These are phyloP conservation scores for Pristionchus fissidentatus DNA, from an alignment of 2,888 invertebrate genomes.

Conservation along the genomic window DNA sequence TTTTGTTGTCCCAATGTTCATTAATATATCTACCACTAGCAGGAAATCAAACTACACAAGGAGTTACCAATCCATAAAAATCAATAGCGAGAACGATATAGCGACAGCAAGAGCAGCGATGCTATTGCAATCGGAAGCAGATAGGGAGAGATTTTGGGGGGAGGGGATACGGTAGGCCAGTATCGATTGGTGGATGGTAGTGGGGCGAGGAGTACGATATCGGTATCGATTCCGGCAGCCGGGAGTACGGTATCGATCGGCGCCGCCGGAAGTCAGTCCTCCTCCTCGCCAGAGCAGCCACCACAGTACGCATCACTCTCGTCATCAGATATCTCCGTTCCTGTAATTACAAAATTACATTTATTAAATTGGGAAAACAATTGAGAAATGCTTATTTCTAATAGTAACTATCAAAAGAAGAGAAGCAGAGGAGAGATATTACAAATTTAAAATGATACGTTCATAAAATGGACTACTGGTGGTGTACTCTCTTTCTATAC, in stretches of 20 bases:
- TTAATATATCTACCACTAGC: slow-evolving; percentile 1
- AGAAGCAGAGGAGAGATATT: no score
- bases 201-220: not conserved
- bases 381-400: no score
- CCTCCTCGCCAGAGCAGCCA: not conserved
- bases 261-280: slow-evolving; percentile 9
- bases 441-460: no score
- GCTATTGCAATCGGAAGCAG: not conserved
- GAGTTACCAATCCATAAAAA: not conserved
- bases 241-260: not conserved
- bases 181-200: no score
- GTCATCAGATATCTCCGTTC: slow-evolving; percentile 43
- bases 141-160: no score
- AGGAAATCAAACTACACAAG: not conserved
- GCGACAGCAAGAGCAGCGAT: slow-evolving; percentile 19
- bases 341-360: not conserved
- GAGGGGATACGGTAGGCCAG: not conserved
- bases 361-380: not conserved
- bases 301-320: slow-evolving; percentile 34
- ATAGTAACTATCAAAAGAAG: no score
- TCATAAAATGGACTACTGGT: no score
- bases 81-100: slow-evolving; percentile 17
- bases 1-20: slow-evolving; percentile 26
- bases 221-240: not conserved
- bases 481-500: no score